Base-by-base conservation (phyloP, 2,113 vertebrate species). In the Numenius arquata region DNA sequence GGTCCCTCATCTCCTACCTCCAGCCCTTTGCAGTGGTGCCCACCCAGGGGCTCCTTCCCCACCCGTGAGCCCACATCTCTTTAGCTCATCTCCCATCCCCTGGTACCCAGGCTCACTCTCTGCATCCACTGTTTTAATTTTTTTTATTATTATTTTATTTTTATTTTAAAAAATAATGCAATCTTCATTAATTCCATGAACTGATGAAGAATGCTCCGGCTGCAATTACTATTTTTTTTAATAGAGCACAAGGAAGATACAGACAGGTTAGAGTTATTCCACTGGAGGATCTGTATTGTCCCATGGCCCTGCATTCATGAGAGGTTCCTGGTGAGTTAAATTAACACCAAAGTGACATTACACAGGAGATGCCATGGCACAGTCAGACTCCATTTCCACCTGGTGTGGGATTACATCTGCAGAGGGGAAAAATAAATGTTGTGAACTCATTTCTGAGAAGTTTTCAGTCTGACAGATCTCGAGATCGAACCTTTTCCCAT, bases 21-120 rank as follows among this genome's bases (percentile, higher is more conserved):
- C 12, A 45, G 59, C 41, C 53, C 30, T 48, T 43, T 45, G 21
- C 2, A 9, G 45, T 30, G 43, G 58, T 7, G 6, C 23, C 45
- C 29, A 22, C 1, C 1, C 15, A 4, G 66, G 34, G 43, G 5
- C 32, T 77, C 2, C 0, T 74, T 81, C 22, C 13, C 12, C 21
- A 65, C 43, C 32, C 6, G 3, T 16, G 12, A 80, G 18, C 29
- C 30, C 6, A 1, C 20, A 2, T 15, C 16, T 61, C 48, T 58
- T 80, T 58, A 53, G 38, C 34, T 73, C 23, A 50, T 53, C 12
- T 27, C 34, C 36, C 48, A 45, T 19, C 6, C 30, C 27, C n/a
- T 59, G 7, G 15, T 25, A 29, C 21, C 27, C 43, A 50, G 48
- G 15, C 8, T 70, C 3, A 6, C 18, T 5, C 6, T 79, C 50